Evolutionary conservation across 2,888 invertebrate genomes (phyloP), one percentile per base, ranked within the genome.

Genomic region (Amblyjoppa fuscipennis): DNA sequence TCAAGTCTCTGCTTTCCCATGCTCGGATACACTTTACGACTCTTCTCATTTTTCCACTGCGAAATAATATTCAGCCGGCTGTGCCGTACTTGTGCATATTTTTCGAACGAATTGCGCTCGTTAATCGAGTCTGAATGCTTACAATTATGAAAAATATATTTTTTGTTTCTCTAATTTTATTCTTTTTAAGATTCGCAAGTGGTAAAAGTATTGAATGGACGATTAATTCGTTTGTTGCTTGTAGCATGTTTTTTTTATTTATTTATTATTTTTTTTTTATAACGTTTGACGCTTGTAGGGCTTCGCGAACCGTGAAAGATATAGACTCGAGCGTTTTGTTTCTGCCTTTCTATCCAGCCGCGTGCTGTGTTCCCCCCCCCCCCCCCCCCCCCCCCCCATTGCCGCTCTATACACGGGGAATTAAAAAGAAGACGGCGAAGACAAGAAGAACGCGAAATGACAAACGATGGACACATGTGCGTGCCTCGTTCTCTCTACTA

Each of bases 381-480:
- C 66, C 38, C 51, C 34, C 13, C 16, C 25, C 41, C 20, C 66
- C 38, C 51, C 34, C 13, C 16, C 25, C 41, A 49, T n/a, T 45
- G 64, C 11, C 69, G 73, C 38, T 70, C 61, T 71, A 53, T 73
- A 38, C 71, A 73, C 56, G 31, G 61, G 16, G 66, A 78, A 78
- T 74, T 74, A 77, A 82, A 77, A 78, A 73, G 49, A 34, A 85
- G 79, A 79, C 80, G 53, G 90, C 89, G 86, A 89, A 88, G 89
- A 91, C 88, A 88, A 49, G 89, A 90, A 90, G 90, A 92, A 89
- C 89, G 89, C 89, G 90, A 89, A 91, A 90, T 92, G 91, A 92
- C 91, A 91, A 91, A 92, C 90, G 92, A 92, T 89, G 88, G 89
- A 91, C 92, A 90, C 90, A 91, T 91, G 92, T 90, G 90, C 81